Percentiles rank a stretch among this genome's conserved stretches.
phyloP scores from a whole-genome alignment of 1,140 invertebrate species.

The fruit fly (Drosophila melanogaster) region DNA sequence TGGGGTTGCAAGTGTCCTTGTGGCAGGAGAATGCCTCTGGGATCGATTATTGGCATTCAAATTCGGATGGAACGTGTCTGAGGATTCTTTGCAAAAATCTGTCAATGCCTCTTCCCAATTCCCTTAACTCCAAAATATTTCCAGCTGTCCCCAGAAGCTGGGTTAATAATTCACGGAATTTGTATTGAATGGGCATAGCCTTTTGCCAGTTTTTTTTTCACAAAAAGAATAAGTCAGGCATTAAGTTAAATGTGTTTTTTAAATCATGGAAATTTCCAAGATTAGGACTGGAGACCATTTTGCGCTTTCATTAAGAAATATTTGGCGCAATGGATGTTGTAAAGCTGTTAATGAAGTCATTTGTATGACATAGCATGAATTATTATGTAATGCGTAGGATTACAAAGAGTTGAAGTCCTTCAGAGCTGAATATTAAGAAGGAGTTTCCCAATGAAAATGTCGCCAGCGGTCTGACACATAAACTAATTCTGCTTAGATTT shows the following conservation, averaged over 20 bases:
- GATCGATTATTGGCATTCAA: constrained; percentile 84
- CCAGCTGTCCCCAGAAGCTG: not conserved
- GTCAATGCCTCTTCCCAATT: constrained; percentile 1
- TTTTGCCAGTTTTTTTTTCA: constrained; percentile 5
- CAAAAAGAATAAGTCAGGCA: not conserved
- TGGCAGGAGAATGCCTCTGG: constrained; percentile 65
- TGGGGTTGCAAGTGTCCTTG: constrained; percentile 9
- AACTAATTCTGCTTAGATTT: not conserved
- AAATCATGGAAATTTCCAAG: not conserved
- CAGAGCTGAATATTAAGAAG: constrained; percentile 1
- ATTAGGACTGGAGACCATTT: constrained; percentile 18
- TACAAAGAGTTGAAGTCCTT: constrained; percentile 4
- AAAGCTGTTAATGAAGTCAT: constrained; percentile 65
- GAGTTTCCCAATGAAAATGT: constrained; percentile 35
- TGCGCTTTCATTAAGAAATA: constrained; percentile 47
- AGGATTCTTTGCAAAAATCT: constrained; percentile 29
- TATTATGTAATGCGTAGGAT: constrained; percentile 43
- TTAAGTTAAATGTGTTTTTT: not conserved
- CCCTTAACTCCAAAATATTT: not conserved
- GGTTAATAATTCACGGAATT: constrained; percentile 54
- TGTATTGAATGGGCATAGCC: constrained; percentile 5
- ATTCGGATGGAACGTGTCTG: constrained; percentile 80
- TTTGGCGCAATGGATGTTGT: constrained; percentile 33
- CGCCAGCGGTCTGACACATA: constrained; percentile 53
- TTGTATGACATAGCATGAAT: constrained; percentile 70